These are phyloP conservation scores for Pycnonotus jocosus DNA, from an alignment of 2,113 vertebrate genomes.

Conservation along the genomic window DNA sequence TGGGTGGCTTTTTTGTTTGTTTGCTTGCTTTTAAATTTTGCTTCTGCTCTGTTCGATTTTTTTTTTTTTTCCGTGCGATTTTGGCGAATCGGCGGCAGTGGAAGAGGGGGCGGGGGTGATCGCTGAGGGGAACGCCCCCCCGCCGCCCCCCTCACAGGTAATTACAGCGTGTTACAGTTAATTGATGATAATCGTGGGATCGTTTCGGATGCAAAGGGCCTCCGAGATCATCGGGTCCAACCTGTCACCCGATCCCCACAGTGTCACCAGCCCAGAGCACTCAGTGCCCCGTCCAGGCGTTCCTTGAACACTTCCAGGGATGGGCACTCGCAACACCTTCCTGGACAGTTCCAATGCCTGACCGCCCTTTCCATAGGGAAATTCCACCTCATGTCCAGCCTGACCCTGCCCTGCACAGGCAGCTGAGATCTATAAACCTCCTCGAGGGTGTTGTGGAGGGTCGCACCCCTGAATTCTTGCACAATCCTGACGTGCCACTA, in stretches of 20 bases:
- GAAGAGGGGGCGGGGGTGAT: not conserved
- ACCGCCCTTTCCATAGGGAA: not conserved
- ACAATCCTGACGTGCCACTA: rapidly evolving
- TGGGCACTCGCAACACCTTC: not conserved
- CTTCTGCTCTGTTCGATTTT: not conserved
- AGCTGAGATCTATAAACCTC: too few relatives aligned
- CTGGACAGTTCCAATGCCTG: too few relatives aligned
- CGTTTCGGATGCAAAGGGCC: rapidly evolving
- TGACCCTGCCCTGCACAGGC: not conserved
- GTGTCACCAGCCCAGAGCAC: not conserved
- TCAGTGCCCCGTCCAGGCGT: rapidly evolving
- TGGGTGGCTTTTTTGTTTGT: too few relatives aligned
- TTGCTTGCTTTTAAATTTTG: not conserved
- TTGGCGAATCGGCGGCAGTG: not conserved
- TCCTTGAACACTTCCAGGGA: not conserved
- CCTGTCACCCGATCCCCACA: not conserved
- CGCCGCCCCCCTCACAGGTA: not conserved
- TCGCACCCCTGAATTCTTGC: not conserved
- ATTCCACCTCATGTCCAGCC: not conserved
- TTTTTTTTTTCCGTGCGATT: not conserved
- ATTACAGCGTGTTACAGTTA: not conserved
- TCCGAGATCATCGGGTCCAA: not conserved
- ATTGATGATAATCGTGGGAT: not conserved
- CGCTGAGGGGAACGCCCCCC: rapidly evolving
- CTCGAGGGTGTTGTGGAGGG: not conserved